Base-by-base conservation (phyloP, 2,113 vertebrate species). In the Trochalopteron elliotii region DNA sequence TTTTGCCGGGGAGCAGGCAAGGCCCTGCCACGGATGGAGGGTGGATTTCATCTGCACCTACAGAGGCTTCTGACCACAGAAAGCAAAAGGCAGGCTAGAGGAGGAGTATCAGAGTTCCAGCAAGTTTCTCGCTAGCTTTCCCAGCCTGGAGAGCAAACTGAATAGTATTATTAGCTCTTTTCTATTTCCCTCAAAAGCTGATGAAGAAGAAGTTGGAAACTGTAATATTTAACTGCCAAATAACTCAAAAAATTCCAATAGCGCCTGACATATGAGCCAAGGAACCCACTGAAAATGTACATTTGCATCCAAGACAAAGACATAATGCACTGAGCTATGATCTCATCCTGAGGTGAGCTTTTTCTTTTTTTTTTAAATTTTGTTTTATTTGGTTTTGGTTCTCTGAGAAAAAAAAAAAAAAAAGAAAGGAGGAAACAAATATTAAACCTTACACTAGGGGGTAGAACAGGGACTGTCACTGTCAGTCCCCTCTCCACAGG, bases 231-330 rank as follows among this genome's bases (percentile, higher is more conserved):
- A 84, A 93, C 90, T 96, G 94, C 94, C 96, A 96, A 95, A 96
- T 92, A 96, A 90, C 94, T 90, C 80, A 9, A 97, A 94, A 96
- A 94, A 95, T 91, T 96, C 95, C 95, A 96, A 92, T 90, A 96
- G 93, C 16, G 27, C 92, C 92, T 95, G 85, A 88, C 83, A 79
- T 30, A 57, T 4, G 72, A 96, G 92, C 90, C 96, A 97, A 95
- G 86, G 92, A 97, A 89, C 94, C 87, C 95, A 79, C 80, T 91
- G 83, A 96, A 96, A 96, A 95, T 82, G 86, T 94, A 96, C 86
- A 61, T 93, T 84, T 89, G 40, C 69, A 87, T 97, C 96, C 96
- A 96, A 96, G 93, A 65, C 93, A 84, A 96, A 96, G 93, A 65
- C 93, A 84, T 93, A 92, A 94, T 53, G 77, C 83, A 65, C 6